Base-by-base conservation (phyloP, 2,113 vertebrate genomes). In the Cynoglossus semilaevis region DNA sequence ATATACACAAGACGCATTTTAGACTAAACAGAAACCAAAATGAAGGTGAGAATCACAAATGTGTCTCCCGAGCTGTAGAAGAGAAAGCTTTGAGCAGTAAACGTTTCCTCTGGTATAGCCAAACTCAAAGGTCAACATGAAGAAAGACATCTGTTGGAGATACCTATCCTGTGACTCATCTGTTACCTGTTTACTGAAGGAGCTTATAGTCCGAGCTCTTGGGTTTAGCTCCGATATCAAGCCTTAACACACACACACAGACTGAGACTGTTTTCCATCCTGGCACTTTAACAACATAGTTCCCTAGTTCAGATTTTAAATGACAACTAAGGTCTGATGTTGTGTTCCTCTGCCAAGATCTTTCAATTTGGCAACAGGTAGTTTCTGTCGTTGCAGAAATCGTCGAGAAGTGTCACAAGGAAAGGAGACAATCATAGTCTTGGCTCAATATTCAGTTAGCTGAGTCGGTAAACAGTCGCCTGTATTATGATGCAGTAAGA, bases 51-150 rank as follows among this genome's bases (percentile, higher is more conserved):
- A n/a, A n/a, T 29, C 6, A 29, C 22, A 29, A 29, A 29, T 29
- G 2, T 29, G 22, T 29, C 6, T 29, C 6, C 22, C 6, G 22
- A 29, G 6, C 22, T 6, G 6, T 29, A 29, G 22, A 29, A n/a
- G 22, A 29, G 22, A 2, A 29, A 29, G 22, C 2, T 29, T 45
- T 4, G 44, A 16, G n/a, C 44, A 9, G 1, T 43, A 37, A 51
- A 63, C 13, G 38, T 42, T 58, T 7, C 18, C 17, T 41, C 10
- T 38, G 22, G 3, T 1, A 36, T 38, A 29, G 45, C 49, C 4
- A 63, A 52, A 42, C 34, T 52, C 36, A 74, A 72, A 70, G 22
- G 10, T 67, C 42, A 56, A 19, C 19, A 34, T 36, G 10, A 37
- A 37, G 6, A 49, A 13, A 7, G 37, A 44, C 29, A 15, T 10